Evolutionary conservation across 2,797 vertebrate genomes (phyloP).

Genomic region (Pseudomugil gertrudae): DNA sequence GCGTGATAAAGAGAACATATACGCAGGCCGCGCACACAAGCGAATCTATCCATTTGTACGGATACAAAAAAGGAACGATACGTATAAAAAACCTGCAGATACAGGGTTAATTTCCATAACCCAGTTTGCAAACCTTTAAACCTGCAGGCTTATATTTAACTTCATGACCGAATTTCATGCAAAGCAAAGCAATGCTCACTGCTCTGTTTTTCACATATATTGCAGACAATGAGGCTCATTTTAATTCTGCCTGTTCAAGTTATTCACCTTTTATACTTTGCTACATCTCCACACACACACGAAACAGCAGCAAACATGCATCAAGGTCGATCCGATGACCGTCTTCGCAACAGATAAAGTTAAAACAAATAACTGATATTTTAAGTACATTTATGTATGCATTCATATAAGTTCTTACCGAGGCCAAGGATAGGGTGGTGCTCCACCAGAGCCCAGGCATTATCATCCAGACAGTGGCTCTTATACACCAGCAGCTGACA

Average conservation of each 20-base stretch:
- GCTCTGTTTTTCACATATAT: neutral
- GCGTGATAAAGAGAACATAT: constrained; percentile 59
- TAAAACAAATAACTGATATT: neutral
- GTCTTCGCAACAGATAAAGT: neutral
- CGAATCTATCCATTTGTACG: constrained; percentile 42
- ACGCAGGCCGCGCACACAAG: constrained; percentile 48
- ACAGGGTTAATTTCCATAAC: neutral
- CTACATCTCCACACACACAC: neutral
- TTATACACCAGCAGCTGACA: constrained; percentile 97
- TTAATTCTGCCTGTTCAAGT: neutral
- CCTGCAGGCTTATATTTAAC: neutral
- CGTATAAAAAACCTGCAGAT: neutral
- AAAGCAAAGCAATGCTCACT: neutral
- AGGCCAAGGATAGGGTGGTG: constrained; percentile 93
- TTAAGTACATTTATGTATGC: neutral
- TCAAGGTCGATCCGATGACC: neutral
- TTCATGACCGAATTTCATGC: neutral
- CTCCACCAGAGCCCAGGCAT: constrained; percentile 96
- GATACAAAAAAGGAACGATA: constrained; percentile 39
- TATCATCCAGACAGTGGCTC: constrained; percentile 97
- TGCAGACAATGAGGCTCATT: neutral
- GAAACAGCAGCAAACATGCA: neutral
- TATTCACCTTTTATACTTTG: neutral
- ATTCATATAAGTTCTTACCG: constrained; percentile 71
- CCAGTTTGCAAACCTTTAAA: neutral